Conservation (phyloP, 2,888 invertebrate species). For the Harpagoxenus sublaevis region DNA sequence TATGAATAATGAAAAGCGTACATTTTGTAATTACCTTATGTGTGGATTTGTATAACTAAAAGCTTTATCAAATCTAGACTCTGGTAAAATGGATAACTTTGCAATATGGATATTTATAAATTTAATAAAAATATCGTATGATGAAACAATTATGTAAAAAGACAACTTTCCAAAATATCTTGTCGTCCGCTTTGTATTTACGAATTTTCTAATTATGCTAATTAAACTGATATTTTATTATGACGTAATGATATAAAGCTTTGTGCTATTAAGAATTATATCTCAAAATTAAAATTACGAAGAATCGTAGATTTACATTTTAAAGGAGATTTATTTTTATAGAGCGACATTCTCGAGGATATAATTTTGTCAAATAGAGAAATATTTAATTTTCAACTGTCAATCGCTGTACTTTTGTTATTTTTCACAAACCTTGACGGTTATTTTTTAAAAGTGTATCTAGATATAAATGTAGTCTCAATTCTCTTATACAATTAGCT, state of each 20-base stretch:
- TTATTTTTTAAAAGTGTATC: neutral
- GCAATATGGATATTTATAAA: neutral
- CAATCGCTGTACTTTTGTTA: neutral
- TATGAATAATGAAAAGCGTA: slow-evolving; percentile 4
- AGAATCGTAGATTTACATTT: neutral
- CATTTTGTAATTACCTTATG: neutral
- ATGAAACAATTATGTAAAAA: neutral
- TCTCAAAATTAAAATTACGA: neutral
- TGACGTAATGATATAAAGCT: neutral
- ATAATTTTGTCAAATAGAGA: neutral
- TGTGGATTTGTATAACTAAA: neutral
- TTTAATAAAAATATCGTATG: neutral
- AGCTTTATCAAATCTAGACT: neutral
- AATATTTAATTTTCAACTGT: neutral
- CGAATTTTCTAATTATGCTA: neutral
- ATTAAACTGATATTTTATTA: neutral
- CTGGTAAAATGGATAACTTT: neutral
- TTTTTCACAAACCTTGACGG: neutral
- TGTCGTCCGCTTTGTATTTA: neutral
- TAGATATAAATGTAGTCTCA: neutral
- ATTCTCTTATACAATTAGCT: neutral
- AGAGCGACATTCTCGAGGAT: neutral
- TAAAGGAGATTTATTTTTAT: neutral
- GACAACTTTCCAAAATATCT: neutral
- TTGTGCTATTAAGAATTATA: neutral